Percentiles rank a stretch among this genome's conserved stretches.
Conservation (phyloP, 1,140 invertebrate species). For the Cataglyphis hispanica region DNA sequence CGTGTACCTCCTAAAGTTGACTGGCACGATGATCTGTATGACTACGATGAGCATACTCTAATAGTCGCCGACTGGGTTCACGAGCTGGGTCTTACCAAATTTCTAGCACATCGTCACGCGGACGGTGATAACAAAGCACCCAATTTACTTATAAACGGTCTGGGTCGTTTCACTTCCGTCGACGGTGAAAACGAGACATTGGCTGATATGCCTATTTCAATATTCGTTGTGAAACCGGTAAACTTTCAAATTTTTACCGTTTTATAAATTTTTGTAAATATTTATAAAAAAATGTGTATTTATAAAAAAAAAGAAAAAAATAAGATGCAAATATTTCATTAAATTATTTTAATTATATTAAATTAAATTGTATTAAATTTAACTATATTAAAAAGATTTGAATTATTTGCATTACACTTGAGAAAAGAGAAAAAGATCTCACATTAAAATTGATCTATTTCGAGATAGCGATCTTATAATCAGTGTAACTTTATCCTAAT, state of each 20-base stretch:
- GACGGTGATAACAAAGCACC: slow-evolving; percentile 93
- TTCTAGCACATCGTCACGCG: slow-evolving; percentile 92
- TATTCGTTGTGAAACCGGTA: slow-evolving; percentile 89
- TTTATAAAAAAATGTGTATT: not conserved
- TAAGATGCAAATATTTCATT: not conserved
- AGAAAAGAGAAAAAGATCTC: not conserved
- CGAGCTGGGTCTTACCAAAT: slow-evolving; percentile 89
- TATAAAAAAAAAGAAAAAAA: too few species aligned
- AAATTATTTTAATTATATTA: not conserved
- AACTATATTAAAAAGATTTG: not conserved
- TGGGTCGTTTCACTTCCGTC: slow-evolving; percentile 88
- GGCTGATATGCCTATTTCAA: slow-evolving; percentile 86
- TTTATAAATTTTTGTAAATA: slow-evolving; percentile 3
- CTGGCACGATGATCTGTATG: slow-evolving; percentile 88
- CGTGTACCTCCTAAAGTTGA: slow-evolving; percentile 88
- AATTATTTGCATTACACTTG: not conserved
- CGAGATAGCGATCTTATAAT: not conserved
- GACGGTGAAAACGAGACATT: slow-evolving; percentile 78
- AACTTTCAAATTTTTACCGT: slow-evolving; percentile 41
- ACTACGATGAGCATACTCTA: slow-evolving; percentile 91
- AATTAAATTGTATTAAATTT: too few species aligned
- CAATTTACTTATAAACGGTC: slow-evolving; percentile 92
- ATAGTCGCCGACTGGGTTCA: slow-evolving; percentile 93
- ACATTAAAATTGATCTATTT: not conserved
- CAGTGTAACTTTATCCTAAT: not conserved